phyloP scores from a whole-genome alignment of 2,888 invertebrate species.

The Holacanthella duospinosa region DNA sequence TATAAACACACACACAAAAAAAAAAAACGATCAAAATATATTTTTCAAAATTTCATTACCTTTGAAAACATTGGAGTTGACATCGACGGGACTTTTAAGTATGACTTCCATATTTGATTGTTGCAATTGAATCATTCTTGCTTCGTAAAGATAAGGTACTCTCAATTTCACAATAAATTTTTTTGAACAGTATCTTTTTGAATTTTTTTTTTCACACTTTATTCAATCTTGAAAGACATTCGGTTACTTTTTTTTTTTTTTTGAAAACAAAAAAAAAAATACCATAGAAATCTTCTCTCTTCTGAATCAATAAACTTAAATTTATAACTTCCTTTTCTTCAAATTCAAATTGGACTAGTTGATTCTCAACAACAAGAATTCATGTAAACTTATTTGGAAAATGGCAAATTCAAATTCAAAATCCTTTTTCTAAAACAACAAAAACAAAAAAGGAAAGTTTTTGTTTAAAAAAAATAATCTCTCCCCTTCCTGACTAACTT shows the following conservation, averaged over 20 bases:
- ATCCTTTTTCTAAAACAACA: neutral
- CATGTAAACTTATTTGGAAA: neutral
- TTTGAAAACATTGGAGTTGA: conserved; percentile 30
- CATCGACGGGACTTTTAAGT: conserved; percentile 23
- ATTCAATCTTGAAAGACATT: neutral
- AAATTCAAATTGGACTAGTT: neutral
- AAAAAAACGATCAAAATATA: too few relatives aligned
- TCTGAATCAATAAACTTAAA: neutral
- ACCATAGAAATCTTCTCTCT: too few relatives aligned
- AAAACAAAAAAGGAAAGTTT: neutral
- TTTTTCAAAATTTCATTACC: conserved; percentile 20
- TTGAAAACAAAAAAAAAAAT: too few relatives aligned
- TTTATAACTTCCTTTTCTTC: neutral
- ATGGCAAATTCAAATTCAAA: neutral
- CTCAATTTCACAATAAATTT: neutral
- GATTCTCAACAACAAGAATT: neutral
- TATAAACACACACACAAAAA: too few relatives aligned
- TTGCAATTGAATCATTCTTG: conserved; percentile 10
- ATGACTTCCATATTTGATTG: conserved; percentile 28
- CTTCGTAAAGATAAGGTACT: neutral
- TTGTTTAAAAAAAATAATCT: neutral
- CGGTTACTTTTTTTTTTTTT: neutral
- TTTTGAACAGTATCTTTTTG: neutral
- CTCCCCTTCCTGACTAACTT: too few relatives aligned
- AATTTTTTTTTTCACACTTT: neutral